Evolutionary conservation across 2,797 vertebrate genomes (phyloP).

Genomic region (Protosalanx chinensis): DNA sequence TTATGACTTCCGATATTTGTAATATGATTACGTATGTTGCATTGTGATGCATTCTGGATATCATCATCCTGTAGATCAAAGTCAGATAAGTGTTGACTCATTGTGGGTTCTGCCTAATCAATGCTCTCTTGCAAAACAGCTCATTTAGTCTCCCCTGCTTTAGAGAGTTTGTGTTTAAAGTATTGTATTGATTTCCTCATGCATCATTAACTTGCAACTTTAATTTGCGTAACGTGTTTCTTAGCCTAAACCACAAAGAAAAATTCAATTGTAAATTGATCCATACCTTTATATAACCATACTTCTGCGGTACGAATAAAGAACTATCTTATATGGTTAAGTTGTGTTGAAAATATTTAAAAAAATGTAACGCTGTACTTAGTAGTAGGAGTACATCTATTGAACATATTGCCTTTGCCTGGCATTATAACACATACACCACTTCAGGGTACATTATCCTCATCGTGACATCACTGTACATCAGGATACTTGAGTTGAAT

Average conservation of each 20-base stretch:
- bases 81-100: conserved; percentile 11
- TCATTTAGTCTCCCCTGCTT: not conserved
- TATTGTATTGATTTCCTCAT: conserved; percentile 6
- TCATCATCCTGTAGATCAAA: conserved; percentile 4
- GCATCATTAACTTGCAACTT: not conserved
- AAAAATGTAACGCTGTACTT: no score
- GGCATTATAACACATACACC: no score
- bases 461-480: not conserved
- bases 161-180: not conserved
- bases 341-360: no score
- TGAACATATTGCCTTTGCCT: no score
- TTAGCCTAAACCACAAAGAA: no score
- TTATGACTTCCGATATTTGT: conserved; percentile 20
- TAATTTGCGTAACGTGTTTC: not conserved
- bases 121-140: not conserved
- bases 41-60: conserved; percentile 14
- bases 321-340: no score
- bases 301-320: no score
- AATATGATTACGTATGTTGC: conserved; percentile 3
- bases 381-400: not conserved
- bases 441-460: no score
- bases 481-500: not conserved
- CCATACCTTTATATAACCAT: no score
- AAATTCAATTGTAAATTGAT: no score
- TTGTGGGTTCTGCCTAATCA: not conserved